Evolutionary conservation across 1,140 invertebrate species (phyloP), one percentile per base, ranked within the genome.

Genomic region (Leguminivora glycinivorella): DNA sequence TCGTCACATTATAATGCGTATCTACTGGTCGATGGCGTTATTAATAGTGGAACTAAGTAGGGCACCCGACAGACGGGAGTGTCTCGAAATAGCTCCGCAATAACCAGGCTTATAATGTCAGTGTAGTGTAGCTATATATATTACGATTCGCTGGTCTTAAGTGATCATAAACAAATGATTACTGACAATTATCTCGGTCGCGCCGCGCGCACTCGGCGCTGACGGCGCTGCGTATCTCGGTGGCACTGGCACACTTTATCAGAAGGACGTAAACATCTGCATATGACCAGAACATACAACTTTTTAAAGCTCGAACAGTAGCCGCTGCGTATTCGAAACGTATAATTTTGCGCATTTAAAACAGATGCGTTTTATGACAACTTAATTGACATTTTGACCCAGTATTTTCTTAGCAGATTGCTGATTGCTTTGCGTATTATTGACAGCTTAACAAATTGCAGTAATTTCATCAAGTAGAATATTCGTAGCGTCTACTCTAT

Each of bases 141-240:
- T 80, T 76, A 76, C 79, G 79, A 83, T 84, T 80, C 78, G 80
- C 76, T 83, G 70, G 82, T 80, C 79, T 84, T 88, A 81, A 75
- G 77, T 73, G 78, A 80, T 77, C 79, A 79, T 87, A 87, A 84
- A 87, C 83, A 83, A 84, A 85, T 82, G 83, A 87, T 83, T 85
- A 79, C 77, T 79, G 79, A 83, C 84, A 89, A 87, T 89, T 84
- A 87, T 77, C 74, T 73, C 72, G 69, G 68, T 25, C 10, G 47
- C 66, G 72, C 68, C 68, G 71, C 73, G 78, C 73, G 52, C n/a
- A n/a, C n/a, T n/a, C n/a, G 69, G 71, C 70, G 72, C 72, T 74
- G 69, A 75, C 76, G 77, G 2, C 47, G 19, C 47, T 2, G 47
- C 19, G 47, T 52, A 52, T 22, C 47, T 52, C 47, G 47, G 47